A percentile compares a stretch with the other conserved stretches of the same genome.
These are phyloP conservation scores for Lycocorax pyrrhopterus DNA, from an alignment of 2,113 vertebrate genomes.

Conservation along the genomic window DNA sequence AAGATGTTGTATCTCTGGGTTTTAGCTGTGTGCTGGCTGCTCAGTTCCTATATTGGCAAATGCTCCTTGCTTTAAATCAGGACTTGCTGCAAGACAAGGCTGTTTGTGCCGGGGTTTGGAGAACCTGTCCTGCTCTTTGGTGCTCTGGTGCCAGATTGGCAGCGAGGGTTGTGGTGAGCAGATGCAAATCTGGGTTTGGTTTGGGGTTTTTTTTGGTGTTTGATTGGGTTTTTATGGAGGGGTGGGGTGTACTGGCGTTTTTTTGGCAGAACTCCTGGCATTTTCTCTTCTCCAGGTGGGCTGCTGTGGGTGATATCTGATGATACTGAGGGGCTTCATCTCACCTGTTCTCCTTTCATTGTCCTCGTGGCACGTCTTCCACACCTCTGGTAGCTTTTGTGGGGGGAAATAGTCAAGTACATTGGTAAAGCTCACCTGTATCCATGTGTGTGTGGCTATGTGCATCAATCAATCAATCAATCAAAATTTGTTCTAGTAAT, in stretches of 20 bases:
- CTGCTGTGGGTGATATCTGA: background rate
- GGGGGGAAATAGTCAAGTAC: fast-evolving
- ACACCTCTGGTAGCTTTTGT: background rate
- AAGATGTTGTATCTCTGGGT: background rate
- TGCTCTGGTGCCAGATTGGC: background rate
- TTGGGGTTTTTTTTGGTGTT: background rate
- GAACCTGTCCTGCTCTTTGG: background rate
- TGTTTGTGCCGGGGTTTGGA: background rate
- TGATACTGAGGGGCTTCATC: background rate
- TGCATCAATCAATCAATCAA: too few relatives aligned
- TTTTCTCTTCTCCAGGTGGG: background rate
- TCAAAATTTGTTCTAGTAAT: background rate
- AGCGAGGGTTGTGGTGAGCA: background rate
- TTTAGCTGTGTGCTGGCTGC: background rate
- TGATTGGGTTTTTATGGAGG: background rate
- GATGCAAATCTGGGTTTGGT: background rate
- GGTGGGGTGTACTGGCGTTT: fast-evolving
- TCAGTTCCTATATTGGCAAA: background rate
- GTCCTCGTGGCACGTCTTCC: background rate
- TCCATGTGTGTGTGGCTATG: too few relatives aligned
- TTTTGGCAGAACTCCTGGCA: background rate
- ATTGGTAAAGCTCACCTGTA: background rate
- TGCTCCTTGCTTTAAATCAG: background rate
- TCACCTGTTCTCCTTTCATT: background rate
- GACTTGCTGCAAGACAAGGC: background rate